phyloP scores from a whole-genome alignment of 37 sponge, comb jelly and placozoan species.

The Ianthella basta region DNA sequence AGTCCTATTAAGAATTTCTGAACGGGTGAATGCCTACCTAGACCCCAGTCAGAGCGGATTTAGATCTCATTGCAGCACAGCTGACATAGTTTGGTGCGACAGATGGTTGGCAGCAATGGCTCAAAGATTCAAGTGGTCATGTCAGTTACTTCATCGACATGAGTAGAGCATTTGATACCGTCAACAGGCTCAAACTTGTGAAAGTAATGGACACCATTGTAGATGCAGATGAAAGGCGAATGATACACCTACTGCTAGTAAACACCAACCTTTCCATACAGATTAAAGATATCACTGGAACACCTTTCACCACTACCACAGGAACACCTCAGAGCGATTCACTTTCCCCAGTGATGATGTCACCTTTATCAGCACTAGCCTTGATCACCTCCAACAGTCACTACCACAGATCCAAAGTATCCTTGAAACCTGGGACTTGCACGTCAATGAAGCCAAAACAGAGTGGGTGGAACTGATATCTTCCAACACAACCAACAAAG shows the following conservation, averaged over 20 bases:
- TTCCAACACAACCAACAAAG: constrained; percentile 18
- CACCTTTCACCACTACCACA: constrained; percentile 13
- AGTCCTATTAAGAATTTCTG: constrained; percentile 18
- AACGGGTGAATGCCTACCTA: constrained; percentile 18
- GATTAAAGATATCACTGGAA: constrained; percentile 25
- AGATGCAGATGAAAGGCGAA: constrained; percentile 27
- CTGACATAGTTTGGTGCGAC: constrained; percentile 25
- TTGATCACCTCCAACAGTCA: constrained; percentile 24
- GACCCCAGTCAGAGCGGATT: constrained; percentile 19
- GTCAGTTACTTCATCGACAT: constrained; percentile 14
- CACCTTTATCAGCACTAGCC: constrained; percentile 31
- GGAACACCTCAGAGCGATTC: constrained; percentile 36
- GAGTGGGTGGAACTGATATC: constrained; percentile 35
- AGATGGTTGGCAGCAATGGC: constrained; percentile 24
- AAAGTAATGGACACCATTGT: constrained; percentile 27
- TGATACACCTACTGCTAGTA: constrained; percentile 9
- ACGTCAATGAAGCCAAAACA: constrained; percentile 33
- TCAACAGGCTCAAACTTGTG: constrained; percentile 14
- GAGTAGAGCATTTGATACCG: constrained; percentile 13
- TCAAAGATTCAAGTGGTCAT: constrained; percentile 12
- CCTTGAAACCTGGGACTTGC: constrained; percentile 35
- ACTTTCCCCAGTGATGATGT: constrained; percentile 17
- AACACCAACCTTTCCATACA: constrained; percentile 25
- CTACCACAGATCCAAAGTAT: constrained; percentile 29
- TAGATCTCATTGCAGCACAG: constrained; percentile 5